These are phyloP conservation scores for Perdix hodgsoniae DNA, from an alignment of 2,797 vertebrate genomes.

Conservation along the genomic window DNA sequence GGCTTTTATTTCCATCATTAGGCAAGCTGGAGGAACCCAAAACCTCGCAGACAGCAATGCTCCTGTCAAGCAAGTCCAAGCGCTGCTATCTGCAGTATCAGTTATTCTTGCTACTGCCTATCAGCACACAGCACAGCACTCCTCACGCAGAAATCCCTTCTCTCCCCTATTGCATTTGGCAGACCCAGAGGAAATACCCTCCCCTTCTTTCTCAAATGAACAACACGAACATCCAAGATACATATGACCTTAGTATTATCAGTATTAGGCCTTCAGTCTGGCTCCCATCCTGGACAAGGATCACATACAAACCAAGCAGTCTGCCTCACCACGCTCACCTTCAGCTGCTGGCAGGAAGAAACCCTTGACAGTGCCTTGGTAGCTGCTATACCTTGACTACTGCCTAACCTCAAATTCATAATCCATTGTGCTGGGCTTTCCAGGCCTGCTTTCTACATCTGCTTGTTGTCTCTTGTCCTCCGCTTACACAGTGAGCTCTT, in stretches of 20 bases:
- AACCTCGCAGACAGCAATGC: background rate
- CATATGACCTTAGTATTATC: background rate
- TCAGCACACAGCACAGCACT: fast-evolving
- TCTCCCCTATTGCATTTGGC: background rate
- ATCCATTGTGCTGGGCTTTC: background rate
- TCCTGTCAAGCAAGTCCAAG: too few species aligned
- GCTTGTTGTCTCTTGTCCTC: background rate
- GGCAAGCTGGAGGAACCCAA: background rate
- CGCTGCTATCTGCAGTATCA: too few species aligned
- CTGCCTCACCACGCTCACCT: background rate
- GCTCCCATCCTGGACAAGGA: background rate
- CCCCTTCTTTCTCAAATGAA: background rate
- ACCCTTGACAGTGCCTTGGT: background rate
- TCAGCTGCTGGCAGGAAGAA: background rate
- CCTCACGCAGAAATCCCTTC: background rate
- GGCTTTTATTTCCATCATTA: background rate
- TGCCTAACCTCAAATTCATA: background rate
- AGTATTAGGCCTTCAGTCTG: background rate
- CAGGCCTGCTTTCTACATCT: background rate
- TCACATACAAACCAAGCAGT: background rate
- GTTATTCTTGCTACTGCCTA: background rate
- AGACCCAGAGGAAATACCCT: background rate
- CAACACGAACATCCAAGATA: background rate
- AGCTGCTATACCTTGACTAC: background rate
- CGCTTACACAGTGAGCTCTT: background rate